Conservation (phyloP, 2,888 invertebrate species). For the Drosophila histrio region DNA sequence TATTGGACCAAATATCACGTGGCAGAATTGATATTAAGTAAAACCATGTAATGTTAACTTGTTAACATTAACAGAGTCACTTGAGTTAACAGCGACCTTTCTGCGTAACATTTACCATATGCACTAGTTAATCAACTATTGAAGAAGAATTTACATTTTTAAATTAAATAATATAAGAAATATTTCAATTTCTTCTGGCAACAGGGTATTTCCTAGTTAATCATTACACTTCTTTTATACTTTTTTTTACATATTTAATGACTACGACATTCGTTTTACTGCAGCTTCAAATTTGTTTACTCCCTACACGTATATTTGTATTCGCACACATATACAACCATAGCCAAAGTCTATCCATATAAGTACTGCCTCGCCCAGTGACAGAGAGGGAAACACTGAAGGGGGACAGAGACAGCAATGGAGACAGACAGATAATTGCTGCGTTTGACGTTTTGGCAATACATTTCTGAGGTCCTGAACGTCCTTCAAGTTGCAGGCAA, state of each 20-base stretch:
- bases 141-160: neutral
- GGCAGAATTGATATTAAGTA: neutral
- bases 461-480: constrained; percentile 32
- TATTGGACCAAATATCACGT: neutral
- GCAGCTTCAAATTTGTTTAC: constrained; percentile 45
- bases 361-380: constrained; percentile 1
- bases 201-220: constrained; percentile 35
- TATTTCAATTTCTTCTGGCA: no score
- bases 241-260: constrained; percentile 35
- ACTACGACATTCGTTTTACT: constrained; percentile 25
- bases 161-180: neutral
- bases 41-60: neutral
- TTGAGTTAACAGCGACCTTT: neutral
- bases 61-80: neutral
- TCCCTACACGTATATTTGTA: constrained; percentile 11
- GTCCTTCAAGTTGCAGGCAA: constrained; percentile 31
- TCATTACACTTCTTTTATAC: neutral
- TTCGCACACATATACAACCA: neutral
- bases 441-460: constrained; percentile 56
- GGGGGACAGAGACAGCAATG: neutral
- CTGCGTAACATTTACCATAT: no score
- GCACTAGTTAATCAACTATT: neutral
- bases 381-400: neutral
- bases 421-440: constrained; percentile 47
- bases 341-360: constrained; percentile 13